These are phyloP conservation scores for Agrypnia vestita DNA, from an alignment of 1,140 invertebrate species.

Conservation along the genomic window DNA sequence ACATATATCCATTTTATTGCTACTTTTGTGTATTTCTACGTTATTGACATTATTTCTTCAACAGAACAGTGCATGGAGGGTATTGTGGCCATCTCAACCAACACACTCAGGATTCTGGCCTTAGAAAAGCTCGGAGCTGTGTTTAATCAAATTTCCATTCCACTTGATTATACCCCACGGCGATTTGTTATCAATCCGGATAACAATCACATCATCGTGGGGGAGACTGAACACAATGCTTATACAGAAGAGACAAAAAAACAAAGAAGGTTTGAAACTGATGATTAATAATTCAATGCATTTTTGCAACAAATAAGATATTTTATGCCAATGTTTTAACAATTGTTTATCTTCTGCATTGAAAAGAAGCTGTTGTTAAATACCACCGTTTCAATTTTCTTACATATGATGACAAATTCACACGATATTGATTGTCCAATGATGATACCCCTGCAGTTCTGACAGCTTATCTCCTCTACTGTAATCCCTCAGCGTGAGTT, in stretches of 20 bases:
- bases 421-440: constrained; percentile 62
- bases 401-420: constrained; percentile 67
- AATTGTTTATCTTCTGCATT: no score
- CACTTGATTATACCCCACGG: constrained; percentile 95
- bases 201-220: constrained; percentile 91
- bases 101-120: constrained; percentile 97
- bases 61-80: constrained; percentile 98
- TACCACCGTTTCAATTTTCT: no score
- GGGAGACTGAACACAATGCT: constrained; percentile 99
- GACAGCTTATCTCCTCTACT: constrained; percentile 43
- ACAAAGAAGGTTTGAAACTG: constrained; percentile 79
- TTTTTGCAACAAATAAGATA: no score
- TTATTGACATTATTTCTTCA: constrained; percentile 56
- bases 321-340: no score
- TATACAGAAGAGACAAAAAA: constrained; percentile 98
- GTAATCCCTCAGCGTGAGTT: neutral
- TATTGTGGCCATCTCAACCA: constrained; percentile 98
- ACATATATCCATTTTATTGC: neutral
- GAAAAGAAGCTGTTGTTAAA: no score
- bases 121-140: constrained; percentile 98
- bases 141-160: constrained; percentile 96
- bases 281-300: constrained; percentile 33
- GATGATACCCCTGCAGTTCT: constrained; percentile 61
- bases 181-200: constrained; percentile 96
- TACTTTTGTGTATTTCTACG: no score